Evolutionary conservation across 2,797 vertebrate species (phyloP).

Genomic region (Heliangelus exortis): DNA sequence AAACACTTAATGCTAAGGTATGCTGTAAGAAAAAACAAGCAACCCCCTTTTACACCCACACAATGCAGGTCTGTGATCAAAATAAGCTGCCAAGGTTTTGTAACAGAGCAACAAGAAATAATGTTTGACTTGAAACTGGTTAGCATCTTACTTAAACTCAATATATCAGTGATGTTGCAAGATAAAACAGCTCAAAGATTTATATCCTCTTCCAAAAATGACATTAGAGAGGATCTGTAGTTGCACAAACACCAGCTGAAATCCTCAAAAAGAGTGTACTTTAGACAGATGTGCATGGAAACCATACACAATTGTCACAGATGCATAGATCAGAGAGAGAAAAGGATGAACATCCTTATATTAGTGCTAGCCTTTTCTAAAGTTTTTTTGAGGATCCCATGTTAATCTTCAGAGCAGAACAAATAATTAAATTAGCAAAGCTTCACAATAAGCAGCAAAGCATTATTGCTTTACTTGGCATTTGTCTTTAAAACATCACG

Average conservation of each 20-base stretch:
- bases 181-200: neutral
- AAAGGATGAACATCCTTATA: neutral
- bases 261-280: neutral
- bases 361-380: neutral
- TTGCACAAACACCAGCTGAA: neutral
- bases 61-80: neutral
- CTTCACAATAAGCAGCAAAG: neutral
- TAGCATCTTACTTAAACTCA: neutral
- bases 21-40: neutral
- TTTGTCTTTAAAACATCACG: neutral
- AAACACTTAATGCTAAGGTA: neutral
- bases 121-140: neutral
- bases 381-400: neutral
- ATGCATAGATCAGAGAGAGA: neutral
- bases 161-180: neutral
- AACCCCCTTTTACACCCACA: neutral
- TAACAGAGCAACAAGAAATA: neutral
- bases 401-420: neutral
- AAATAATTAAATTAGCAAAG: neutral
- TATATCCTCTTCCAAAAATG: neutral
- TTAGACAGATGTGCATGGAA: neutral
- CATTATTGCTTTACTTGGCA: neutral
- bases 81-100: neutral
- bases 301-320: neutral
- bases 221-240: neutral